These are phyloP conservation scores for Blastobasis adustella DNA, from an alignment of 2,888 invertebrate genomes.

Conservation along the genomic window DNA sequence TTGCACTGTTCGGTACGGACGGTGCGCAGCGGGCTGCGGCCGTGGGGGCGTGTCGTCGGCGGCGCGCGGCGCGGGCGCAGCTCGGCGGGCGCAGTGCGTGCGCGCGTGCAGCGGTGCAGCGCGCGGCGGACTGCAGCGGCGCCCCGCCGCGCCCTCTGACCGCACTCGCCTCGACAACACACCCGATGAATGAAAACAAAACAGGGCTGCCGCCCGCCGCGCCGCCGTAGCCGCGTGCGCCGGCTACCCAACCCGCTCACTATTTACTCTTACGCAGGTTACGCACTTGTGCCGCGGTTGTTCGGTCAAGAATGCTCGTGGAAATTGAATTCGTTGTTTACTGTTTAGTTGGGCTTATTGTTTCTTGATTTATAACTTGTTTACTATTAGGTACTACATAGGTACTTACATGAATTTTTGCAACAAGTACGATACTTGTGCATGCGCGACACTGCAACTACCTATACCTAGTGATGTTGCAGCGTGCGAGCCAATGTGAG, in stretches of 20 bases:
- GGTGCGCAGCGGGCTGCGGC: constrained; percentile 18
- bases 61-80: constrained; percentile 44
- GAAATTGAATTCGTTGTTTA: too few species aligned
- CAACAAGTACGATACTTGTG: too few species aligned
- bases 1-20: constrained; percentile 5
- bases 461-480: too few species aligned
- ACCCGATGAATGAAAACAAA: constrained; percentile 62
- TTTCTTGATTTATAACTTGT: too few species aligned
- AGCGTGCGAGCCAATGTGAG: too few species aligned
- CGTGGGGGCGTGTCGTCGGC: constrained; percentile 7
- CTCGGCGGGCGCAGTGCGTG: constrained; percentile 24
- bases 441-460: too few species aligned
- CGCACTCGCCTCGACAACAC: constrained; percentile 46
- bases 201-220: constrained; percentile 24
- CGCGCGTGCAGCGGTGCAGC: constrained; percentile 48
- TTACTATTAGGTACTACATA: too few species aligned
- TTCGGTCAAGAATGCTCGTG: too few species aligned
- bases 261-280: background rate
- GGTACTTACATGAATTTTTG: too few species aligned
- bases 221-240: constrained; percentile 10
- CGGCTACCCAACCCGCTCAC: background rate
- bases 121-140: constrained; percentile 43
- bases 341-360: too few species aligned
- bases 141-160: constrained; percentile 41
- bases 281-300: too few species aligned